phyloP scores from a whole-genome alignment of 2,888 invertebrate species.

The Orthosia gracilis region DNA sequence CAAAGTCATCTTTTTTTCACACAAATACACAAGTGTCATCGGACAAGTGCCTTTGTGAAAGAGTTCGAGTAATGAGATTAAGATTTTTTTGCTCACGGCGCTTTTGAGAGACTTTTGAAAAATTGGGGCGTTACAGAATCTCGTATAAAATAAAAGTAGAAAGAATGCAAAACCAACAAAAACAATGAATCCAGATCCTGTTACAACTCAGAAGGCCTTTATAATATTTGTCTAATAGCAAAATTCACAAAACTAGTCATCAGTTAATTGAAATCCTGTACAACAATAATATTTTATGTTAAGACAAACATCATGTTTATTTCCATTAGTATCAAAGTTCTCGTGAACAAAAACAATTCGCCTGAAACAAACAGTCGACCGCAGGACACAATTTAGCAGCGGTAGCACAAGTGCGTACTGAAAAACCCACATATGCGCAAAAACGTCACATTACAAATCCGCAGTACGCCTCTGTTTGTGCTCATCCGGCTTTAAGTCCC shows the following conservation, averaged over 20 bases:
- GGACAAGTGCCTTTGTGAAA: conserved; percentile 77
- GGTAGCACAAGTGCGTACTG: conserved; percentile 73
- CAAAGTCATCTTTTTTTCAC: conserved; percentile 84
- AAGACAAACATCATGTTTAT: conserved; percentile 40
- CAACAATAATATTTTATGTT: conserved; percentile 30
- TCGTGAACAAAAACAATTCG: conserved; percentile 53
- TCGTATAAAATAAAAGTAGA: not conserved
- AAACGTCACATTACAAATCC: conserved; percentile 83
- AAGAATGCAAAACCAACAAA: not conserved
- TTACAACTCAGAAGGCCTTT: not conserved
- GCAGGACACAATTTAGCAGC: conserved; percentile 59
- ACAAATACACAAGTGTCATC: conserved; percentile 78
- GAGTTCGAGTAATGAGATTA: conserved; percentile 70
- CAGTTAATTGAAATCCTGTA: conserved; percentile 36
- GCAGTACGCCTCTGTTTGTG: conserved; percentile 79
- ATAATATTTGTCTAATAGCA: conserved; percentile 5
- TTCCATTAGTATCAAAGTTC: conserved; percentile 45
- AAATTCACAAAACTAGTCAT: conserved; percentile 14
- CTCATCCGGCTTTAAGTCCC: conserved; percentile 85
- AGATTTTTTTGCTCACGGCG: conserved; percentile 41
- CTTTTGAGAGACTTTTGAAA: not conserved
- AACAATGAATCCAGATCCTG: not conserved
- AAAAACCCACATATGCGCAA: conserved; percentile 83
- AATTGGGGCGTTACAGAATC: not conserved
- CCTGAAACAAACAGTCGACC: conserved; percentile 52